Evolutionary conservation across 1,140 invertebrate genomes (phyloP).

Genomic region (Brachionus koreanus): DNA sequence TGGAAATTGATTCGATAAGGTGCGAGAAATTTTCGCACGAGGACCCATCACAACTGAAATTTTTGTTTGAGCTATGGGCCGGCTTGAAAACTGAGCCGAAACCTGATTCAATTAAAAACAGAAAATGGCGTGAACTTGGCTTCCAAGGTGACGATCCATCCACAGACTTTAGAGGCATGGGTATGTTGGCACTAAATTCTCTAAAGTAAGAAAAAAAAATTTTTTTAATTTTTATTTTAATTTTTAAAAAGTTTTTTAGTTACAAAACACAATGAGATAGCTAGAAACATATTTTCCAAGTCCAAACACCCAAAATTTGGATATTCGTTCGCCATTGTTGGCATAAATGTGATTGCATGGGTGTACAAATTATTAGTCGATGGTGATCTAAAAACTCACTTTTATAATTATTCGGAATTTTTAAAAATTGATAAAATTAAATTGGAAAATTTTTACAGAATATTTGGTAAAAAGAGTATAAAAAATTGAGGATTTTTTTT

Average conservation of each 20-base stretch:
- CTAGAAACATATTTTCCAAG: constrained; percentile 76
- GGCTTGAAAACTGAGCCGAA: constrained; percentile 89
- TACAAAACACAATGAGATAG: constrained; percentile 71
- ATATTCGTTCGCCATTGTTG: constrained; percentile 68
- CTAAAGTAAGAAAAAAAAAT: constrained; percentile 59
- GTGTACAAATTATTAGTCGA: constrained; percentile 74
- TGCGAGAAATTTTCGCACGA: constrained; percentile 62
- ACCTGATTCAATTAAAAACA: constrained; percentile 75
- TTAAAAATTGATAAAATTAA: constrained; percentile 59
- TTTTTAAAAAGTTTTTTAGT: constrained; percentile 67
- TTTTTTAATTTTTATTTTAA: neutral
- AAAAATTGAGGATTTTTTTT: neutral
- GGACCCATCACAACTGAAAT: constrained; percentile 74
- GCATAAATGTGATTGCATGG: constrained; percentile 91
- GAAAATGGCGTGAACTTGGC: constrained; percentile 91
- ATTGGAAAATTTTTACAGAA: constrained; percentile 79
- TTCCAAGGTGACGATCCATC: constrained; percentile 94
- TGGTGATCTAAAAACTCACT: constrained; percentile 79
- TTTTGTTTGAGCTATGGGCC: constrained; percentile 67
- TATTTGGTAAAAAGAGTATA: constrained; percentile 68
- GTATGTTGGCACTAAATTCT: constrained; percentile 86
- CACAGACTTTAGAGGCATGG: constrained; percentile 97
- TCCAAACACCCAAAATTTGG: constrained; percentile 78
- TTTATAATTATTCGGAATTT: constrained; percentile 72
- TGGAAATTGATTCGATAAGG: neutral